Base-by-base conservation (phyloP, 2,888 invertebrate genomes). In the Tholera decimalis region DNA sequence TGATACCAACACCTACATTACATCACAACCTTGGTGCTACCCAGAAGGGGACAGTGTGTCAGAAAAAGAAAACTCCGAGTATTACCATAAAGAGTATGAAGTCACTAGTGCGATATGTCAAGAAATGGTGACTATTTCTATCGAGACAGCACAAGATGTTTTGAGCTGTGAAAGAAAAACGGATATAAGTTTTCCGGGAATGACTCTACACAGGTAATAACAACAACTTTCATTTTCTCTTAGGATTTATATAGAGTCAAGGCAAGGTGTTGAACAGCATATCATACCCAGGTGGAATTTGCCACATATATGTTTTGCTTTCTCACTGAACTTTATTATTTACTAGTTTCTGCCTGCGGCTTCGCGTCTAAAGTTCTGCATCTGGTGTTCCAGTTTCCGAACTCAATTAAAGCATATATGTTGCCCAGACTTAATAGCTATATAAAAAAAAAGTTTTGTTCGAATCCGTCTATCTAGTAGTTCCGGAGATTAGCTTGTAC, bases 11-110 rank as follows among this genome's bases (percentile, higher is more conserved):
- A 47, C 59, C 37, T 80, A 89, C 70, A 81, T 92, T 28, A 80
- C 85, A 69, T 88, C 88, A 54, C 73, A 83, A 33, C 93, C 94
- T 13, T 95, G 95, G 95, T 81, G 82, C 55, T 80, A 80, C 37
- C 66, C 77, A 57, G 92, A 91, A 84, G 83, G 62, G 55, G 85
- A 91, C 44, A 93, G 93, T 89, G 90, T 94, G 7, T 89, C 90
- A 54, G 95, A 95, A 72, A 79, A 75, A 69, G 93, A 94, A 72
- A 89, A 87, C 77, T 82, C 86, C 11, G 86, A 88, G 22, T 80
- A 76, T 73, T 94, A 90, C 70, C 82, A 82, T 51, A 86, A 73
- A 54, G 85, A 79, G 64, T 65, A 86, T 70, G 88, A 88, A 59
- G 61, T 86, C 80, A 70, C 82, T 79, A 77, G 91, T 87, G 80